Evolutionary conservation across 2,113 vertebrate genomes (phyloP).

Genomic region (Thomomys bottae): DNA sequence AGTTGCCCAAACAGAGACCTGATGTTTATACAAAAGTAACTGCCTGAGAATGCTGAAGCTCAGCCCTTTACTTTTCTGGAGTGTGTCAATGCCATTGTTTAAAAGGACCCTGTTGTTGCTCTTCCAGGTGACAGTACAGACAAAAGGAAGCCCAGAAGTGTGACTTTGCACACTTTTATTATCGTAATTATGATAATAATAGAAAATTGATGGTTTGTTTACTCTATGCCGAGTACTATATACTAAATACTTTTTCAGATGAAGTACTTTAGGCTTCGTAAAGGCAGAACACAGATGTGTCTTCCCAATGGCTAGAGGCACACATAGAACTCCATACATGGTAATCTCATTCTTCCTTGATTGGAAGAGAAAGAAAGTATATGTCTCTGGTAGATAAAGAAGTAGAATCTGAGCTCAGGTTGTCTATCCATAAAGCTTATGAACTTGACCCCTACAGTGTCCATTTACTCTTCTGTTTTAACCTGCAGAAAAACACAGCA

Average conservation of each 20-base stretch:
- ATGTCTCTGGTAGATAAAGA: not conserved
- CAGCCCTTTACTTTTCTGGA: conserved; percentile 16
- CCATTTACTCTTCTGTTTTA: conserved; percentile 1
- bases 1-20: not conserved
- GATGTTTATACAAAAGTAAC: not conserved
- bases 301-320: not conserved
- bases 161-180: conserved; percentile 59
- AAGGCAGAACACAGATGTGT: not conserved
- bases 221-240: conserved; percentile 40
- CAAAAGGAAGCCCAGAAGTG: conserved; percentile 45
- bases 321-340: not conserved
- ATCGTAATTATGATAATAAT: conserved; percentile 56
- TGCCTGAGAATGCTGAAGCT: not conserved
- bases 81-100: conserved; percentile 18
- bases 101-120: conserved; percentile 22
- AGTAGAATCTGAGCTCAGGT: not conserved
- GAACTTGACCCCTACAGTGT: not conserved
- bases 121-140: conserved; percentile 15
- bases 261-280: not conserved
- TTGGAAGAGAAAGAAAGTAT: not conserved
- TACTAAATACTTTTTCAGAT: conserved; percentile 37
- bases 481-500: not conserved
- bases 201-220: conserved; percentile 58
- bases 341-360: not conserved
- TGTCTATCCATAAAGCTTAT: not conserved